Base-by-base conservation (phyloP, 2,888 invertebrate species). In the Lobophora halterata region DNA sequence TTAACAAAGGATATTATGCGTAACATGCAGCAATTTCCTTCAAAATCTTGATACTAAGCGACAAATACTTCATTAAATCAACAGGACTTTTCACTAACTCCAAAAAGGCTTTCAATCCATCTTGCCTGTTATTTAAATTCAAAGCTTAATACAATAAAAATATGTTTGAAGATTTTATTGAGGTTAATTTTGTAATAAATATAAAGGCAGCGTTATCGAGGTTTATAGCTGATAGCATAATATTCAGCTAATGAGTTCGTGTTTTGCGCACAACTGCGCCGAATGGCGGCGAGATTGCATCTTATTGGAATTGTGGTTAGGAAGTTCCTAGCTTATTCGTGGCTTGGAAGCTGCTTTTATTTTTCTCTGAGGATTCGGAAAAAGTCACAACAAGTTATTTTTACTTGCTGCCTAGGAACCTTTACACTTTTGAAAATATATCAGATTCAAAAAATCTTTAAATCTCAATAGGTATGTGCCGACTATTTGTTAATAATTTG, bases 191-290 rank as follows among this genome's bases (percentile, higher is more conserved):
- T 28, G 40, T 27, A 40, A 34, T 44, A 32, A 52, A 50, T 43
- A 39, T 43, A 39, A 40, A n/a, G n/a, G n/a, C n/a, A 27, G 27
- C 26, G 40, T 36, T 52, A 53, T 55, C 44, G 46, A 43, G 40
- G 45, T 38, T 33, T 41, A 37, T 42, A 36, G 35, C 42, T 52
- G 49, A 56, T 56, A 53, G 53, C 49, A 53, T 52, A 55, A 55
- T 53, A 56, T 56, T 52, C 46, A 28, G 49, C 50, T 55, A 56
- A 56, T 55, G 53, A 56, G 55, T 51, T 52, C 46, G 40, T 51
- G 50, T 53, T 53, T 53, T 46, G 52, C 50, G 43, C 45, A 32
- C 37, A 36, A 41, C 44, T 45, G 40, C 35, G 31, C 20, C 40
- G 35, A 45, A 49, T 36, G 35, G 47, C 31, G 35, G 37, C 31